These are phyloP conservation scores for Corvus moneduloides DNA, from an alignment of 2,113 vertebrate species.

Conservation along the genomic window DNA sequence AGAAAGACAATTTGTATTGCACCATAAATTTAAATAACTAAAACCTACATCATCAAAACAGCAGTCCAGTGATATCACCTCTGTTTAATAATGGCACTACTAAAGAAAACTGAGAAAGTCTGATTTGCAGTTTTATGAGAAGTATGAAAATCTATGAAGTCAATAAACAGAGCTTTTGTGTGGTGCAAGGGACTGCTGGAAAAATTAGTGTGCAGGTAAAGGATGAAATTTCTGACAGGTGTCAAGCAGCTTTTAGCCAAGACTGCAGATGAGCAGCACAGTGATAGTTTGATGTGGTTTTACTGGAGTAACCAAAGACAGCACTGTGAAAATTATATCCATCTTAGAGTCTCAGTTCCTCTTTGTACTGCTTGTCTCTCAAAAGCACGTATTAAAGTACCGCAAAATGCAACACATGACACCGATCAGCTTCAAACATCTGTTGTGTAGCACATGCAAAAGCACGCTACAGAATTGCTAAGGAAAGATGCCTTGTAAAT, in stretches of 20 bases:
- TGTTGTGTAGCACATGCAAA: slow-evolving; percentile 64
- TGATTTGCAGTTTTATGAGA: not conserved
- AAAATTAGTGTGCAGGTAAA: not conserved
- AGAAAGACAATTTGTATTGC: not conserved
- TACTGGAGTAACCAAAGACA: not conserved
- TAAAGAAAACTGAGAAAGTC: not conserved
- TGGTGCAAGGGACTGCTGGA: not conserved
- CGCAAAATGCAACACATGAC: slow-evolving; percentile 44
- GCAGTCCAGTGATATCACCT: not conserved
- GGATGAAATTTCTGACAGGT: not conserved
- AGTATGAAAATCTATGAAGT: not conserved
- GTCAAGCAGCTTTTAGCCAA: not conserved
- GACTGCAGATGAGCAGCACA: not conserved
- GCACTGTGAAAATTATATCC: not conserved
- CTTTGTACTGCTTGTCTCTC: slow-evolving; percentile 24
- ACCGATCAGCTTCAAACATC: slow-evolving; percentile 68
- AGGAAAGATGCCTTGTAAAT: slow-evolving; percentile 59
- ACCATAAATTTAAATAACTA: not conserved
- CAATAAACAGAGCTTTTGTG: not conserved
- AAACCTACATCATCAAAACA: not conserved
- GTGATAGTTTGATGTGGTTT: not conserved
- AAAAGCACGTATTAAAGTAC: slow-evolving; percentile 48
- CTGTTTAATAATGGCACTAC: not conserved
- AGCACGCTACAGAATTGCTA: slow-evolving; percentile 54
- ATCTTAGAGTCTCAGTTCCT: not conserved